Evolutionary conservation across 1,140 invertebrate genomes (phyloP), one percentile per base, ranked within the genome.

Genomic region (Zophobas morio): DNA sequence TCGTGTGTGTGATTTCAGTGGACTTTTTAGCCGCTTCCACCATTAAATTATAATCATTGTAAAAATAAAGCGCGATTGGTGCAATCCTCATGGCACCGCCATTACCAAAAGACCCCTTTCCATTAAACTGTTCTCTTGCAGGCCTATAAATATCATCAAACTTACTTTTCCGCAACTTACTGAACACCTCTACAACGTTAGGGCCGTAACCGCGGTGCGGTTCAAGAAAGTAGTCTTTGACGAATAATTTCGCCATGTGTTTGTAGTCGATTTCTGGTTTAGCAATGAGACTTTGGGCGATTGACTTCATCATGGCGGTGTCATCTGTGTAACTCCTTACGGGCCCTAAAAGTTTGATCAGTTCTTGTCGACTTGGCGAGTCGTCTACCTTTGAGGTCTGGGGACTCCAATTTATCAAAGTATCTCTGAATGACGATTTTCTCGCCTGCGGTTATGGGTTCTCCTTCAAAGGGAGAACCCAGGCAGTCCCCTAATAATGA

Each of bases 21-120:
- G 85, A 86, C 79, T 89, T 84, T 78, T 81, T 87, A 0, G 88
- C 88, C 39, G 87, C 85, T 39, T 91, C 84, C 36, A 92, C 71
- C 79, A 92, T 86, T 75, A 85, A 80, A 32, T 89, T 80, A 66
- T 88, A 87, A 81, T 90, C 81, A 57, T 89, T 84, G 70, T 90
- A 87, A 76, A 86, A 90, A 86, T 91, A 94, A 6, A 96, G 84
- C 5, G 92, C 88, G 70, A 93, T 85, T n/a, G 94, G 94, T 6
- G 91, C 85, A 36, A 94, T 89, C 83, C 94, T 88, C 94, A 95
- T 95, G 0, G 93, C 93, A 56, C 90, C 91, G 8, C 94, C 94
- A 87, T 95, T 95, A 32, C 94, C 94, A 88, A 89, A 93, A 2
- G 93, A 94, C 1, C 94, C 94, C 74, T 82, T 77, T 8, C 94